phyloP scores from a whole-genome alignment of 2,888 invertebrate genomes.

The Nomada fucata region DNA sequence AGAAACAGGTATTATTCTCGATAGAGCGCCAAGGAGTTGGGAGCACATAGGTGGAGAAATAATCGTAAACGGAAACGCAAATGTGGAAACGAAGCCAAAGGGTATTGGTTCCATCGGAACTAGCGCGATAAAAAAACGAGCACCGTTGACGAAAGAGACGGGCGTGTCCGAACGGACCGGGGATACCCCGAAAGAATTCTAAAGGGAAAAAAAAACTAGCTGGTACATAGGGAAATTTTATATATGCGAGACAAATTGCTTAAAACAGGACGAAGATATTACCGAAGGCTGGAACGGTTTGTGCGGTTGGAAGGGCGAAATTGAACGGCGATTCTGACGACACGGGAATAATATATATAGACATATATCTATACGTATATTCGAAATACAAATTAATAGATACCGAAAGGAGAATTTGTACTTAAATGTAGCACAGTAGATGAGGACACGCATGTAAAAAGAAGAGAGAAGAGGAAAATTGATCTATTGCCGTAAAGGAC shows the following conservation, averaged over 20 bases:
- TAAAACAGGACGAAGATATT: slow-evolving; percentile 7
- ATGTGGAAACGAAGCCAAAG: slow-evolving; percentile 11
- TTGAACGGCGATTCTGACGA: neutral
- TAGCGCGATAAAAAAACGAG: slow-evolving; percentile 17
- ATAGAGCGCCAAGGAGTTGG: neutral
- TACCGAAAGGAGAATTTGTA: slow-evolving; percentile 5
- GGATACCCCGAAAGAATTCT: slow-evolving; percentile 32
- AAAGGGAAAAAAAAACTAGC: slow-evolving; percentile 35
- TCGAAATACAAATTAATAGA: too few relatives aligned
- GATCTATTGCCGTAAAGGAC: neutral
- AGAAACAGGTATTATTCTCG: neutral
- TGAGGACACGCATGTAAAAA: neutral
- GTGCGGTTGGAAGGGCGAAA: neutral
- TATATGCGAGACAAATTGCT: slow-evolving; percentile 29
- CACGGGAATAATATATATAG: neutral
- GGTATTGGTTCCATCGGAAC: slow-evolving; percentile 12
- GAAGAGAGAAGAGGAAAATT: neutral
- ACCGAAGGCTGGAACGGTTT: neutral
- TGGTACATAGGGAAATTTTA: slow-evolving; percentile 39
- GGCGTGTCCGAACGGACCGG: neutral
- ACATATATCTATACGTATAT: too few relatives aligned
- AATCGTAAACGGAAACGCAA: neutral
- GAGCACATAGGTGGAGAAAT: neutral
- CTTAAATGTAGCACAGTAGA: neutral
- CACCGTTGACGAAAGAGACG: neutral